A percentile compares a stretch with the other conserved stretches of the same genome.
These are phyloP conservation scores for Plotosus lineatus DNA, from an alignment of 2,113 vertebrate genomes.

Conservation along the genomic window DNA sequence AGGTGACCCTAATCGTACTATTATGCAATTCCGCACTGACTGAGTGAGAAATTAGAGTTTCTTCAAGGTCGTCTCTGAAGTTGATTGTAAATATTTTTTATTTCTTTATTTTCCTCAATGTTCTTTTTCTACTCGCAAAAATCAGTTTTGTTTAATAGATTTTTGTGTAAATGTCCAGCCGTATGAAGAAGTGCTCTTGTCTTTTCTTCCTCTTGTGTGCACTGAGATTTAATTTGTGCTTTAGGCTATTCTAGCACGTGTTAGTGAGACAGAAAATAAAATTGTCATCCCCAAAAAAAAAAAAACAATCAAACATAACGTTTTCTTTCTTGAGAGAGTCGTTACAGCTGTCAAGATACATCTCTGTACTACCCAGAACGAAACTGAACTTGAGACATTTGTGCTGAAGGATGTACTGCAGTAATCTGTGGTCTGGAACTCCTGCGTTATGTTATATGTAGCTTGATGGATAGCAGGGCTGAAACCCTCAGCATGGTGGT, in stretches of 20 bases:
- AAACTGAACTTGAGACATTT: background rate
- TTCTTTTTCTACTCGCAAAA: background rate
- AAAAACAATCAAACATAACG: background rate
- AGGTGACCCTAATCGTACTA: no score
- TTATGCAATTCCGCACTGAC: background rate
- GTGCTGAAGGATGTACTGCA: background rate
- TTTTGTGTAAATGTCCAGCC: constrained; percentile 10
- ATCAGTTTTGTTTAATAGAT: background rate
- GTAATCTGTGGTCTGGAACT: background rate
- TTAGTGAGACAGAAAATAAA: background rate
- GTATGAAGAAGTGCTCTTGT: background rate
- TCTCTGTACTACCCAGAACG: background rate
- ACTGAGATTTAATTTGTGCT: constrained; percentile 6
- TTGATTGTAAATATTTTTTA: background rate
- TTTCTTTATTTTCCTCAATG: no score
- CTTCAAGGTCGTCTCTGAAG: background rate
- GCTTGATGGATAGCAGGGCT: no score
- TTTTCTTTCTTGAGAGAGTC: background rate
- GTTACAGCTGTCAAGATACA: background rate
- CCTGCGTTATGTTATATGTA: no score
- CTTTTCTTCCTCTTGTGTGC: background rate
- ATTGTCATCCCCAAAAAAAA: background rate
- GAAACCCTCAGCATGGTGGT: background rate
- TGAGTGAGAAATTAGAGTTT: background rate
- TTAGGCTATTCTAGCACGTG: background rate